These are phyloP conservation scores for Cottoperca gobio DNA, from an alignment of 2,797 vertebrate species.

Conservation along the genomic window DNA sequence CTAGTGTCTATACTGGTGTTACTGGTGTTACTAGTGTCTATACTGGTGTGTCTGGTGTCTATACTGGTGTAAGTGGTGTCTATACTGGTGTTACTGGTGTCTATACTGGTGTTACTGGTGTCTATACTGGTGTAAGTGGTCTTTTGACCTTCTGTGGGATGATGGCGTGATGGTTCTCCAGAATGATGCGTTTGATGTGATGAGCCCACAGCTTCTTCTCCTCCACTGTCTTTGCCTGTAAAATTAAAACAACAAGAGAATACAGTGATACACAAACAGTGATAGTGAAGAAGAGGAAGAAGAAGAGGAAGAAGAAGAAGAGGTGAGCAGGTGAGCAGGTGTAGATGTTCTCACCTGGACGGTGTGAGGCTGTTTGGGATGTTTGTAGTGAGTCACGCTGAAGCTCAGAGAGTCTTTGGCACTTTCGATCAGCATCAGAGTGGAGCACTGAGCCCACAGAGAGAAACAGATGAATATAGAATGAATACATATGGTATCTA, in stretches of 20 bases:
- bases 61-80: neutral
- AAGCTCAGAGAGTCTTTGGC: conserved; percentile 93
- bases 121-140: neutral
- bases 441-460: conserved; percentile 86
- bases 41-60: neutral
- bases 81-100: neutral
- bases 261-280: neutral
- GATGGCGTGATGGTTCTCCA: conserved; percentile 93
- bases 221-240: conserved; percentile 89
- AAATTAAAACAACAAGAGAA: neutral
- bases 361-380: conserved; percentile 92
- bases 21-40: neutral
- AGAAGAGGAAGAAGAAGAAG: neutral
- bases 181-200: conserved; percentile 94
- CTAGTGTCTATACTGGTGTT: too few species aligned
- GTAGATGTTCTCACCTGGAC: conserved; percentile 88
- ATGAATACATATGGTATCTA: too few species aligned
- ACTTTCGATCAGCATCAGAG: conserved; percentile 94
- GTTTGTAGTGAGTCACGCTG: conserved; percentile 94
- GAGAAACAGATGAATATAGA: too few species aligned
- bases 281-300: neutral
- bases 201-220: conserved; percentile 95
- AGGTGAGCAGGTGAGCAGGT: neutral
- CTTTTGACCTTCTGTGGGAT: conserved; percentile 97
- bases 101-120: too few species aligned